Percentiles rank a stretch among this genome's conserved stretches.
Evolutionary conservation across 2,113 vertebrate species (phyloP).

Genomic region (Grammomys dolichurus): DNA sequence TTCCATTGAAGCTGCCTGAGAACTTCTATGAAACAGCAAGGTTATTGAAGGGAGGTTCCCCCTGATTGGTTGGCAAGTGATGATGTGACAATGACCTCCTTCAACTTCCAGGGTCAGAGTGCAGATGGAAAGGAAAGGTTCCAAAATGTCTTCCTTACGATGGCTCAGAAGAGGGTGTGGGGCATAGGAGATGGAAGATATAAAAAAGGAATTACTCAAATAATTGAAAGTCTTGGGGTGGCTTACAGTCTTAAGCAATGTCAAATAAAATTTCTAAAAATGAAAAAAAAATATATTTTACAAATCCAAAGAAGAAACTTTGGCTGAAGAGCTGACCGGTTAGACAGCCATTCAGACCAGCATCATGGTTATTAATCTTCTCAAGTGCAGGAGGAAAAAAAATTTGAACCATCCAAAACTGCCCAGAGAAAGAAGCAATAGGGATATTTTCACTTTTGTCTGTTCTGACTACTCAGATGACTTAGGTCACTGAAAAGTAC

Average conservation of each 20-base stretch:
- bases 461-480: neutral
- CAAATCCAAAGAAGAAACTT: conserved; percentile 7
- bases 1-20: conserved; percentile 67
- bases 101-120: conserved; percentile 32
- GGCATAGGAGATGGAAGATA: neutral
- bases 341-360: neutral
- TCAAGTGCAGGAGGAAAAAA: neutral
- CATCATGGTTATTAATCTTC: neutral
- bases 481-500: neutral
- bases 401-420: neutral
- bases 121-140: neutral
- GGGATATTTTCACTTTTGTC: neutral
- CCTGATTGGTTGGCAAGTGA: neutral
- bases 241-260: neutral
- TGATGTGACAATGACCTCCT: conserved; percentile 81
- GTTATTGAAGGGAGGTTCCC: neutral
- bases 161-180: neutral
- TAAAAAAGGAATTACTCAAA: neutral
- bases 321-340: neutral
- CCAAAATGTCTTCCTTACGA: neutral
- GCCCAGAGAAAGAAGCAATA: neutral
- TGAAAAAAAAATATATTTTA: neutral
- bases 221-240: neutral
- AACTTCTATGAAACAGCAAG: neutral
- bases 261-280: neutral